Evolutionary conservation across 2,113 vertebrate genomes (phyloP).

Genomic region (Pseudopipra pipra): DNA sequence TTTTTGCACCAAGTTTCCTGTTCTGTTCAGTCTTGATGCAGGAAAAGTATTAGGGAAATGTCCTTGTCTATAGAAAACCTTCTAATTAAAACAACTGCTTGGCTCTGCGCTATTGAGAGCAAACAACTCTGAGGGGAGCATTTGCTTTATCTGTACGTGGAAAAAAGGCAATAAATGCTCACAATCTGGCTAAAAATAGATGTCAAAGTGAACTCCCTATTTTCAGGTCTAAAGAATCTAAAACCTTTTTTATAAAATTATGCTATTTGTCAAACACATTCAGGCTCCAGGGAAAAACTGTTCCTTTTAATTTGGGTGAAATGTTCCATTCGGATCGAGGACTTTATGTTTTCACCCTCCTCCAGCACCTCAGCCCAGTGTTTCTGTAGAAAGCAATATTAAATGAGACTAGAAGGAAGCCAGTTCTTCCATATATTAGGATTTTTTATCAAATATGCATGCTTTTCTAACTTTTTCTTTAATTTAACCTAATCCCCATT

Average conservation of each 20-base stretch:
- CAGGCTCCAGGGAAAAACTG: not conserved
- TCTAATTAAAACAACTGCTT: constrained; percentile 40
- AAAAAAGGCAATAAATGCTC: constrained; percentile 21
- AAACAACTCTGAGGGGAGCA: constrained; percentile 45
- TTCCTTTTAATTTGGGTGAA: not conserved
- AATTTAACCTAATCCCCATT: not conserved
- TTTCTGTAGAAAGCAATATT: not conserved
- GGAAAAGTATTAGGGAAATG: not conserved
- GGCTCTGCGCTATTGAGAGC: not conserved
- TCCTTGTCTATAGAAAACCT: not conserved
- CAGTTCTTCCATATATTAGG: not conserved
- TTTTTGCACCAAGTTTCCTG: not conserved
- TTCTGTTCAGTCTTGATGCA: not conserved
- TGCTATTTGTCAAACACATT: not conserved
- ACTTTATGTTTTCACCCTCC: not conserved
- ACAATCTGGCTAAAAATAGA: not conserved
- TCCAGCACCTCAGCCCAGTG: not conserved
- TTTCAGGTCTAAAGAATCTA: not conserved
- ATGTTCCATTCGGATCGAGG: not conserved
- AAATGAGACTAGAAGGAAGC: not conserved
- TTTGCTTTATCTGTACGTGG: not conserved
- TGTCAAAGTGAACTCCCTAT: not conserved
- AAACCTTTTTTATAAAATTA: not conserved
- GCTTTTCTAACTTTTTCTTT: not conserved
- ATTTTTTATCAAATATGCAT: not conserved